A percentile compares a stretch with the other conserved stretches of the same genome.
Evolutionary conservation across 2,113 vertebrate genomes (phyloP).

Genomic region (Psophia crepitans): DNA sequence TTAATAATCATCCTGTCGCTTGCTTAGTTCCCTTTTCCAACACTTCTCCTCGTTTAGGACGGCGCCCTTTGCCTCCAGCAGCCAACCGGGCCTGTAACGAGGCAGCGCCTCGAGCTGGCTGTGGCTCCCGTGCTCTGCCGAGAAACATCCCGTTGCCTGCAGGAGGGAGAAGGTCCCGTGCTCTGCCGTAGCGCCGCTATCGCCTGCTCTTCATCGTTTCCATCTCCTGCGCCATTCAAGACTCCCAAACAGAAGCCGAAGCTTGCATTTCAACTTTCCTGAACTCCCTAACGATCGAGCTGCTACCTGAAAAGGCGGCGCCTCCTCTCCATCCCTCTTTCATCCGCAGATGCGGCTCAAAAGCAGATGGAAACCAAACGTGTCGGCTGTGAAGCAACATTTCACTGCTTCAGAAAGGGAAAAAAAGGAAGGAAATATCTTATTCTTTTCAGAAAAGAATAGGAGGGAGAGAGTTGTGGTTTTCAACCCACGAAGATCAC

Average conservation of each 20-base stretch:
- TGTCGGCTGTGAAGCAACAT: background rate
- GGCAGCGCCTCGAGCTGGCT: background rate
- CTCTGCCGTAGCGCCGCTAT: background rate
- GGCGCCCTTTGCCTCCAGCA: background rate
- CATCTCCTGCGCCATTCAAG: background rate
- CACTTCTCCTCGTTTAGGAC: too few relatives aligned
- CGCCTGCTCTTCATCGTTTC: accelerated
- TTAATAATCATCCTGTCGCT: background rate
- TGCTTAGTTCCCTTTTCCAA: background rate
- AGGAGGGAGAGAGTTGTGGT: background rate
- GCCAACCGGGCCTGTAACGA: accelerated
- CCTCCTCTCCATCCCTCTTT: background rate
- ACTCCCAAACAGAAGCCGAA: background rate
- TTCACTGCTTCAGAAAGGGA: background rate
- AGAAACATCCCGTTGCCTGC: background rate
- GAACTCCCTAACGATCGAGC: background rate
- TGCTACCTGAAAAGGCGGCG: background rate
- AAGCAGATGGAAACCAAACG: background rate
- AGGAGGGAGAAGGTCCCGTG: too few relatives aligned
- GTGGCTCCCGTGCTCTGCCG: background rate
- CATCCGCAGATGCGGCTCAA: background rate
- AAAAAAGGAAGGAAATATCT: background rate
- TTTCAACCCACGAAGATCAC: background rate
- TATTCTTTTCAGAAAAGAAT: background rate
- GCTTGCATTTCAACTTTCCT: background rate